Conservation (phyloP, 2,797 vertebrate genomes). For the Gadopsis bispinosus region DNA sequence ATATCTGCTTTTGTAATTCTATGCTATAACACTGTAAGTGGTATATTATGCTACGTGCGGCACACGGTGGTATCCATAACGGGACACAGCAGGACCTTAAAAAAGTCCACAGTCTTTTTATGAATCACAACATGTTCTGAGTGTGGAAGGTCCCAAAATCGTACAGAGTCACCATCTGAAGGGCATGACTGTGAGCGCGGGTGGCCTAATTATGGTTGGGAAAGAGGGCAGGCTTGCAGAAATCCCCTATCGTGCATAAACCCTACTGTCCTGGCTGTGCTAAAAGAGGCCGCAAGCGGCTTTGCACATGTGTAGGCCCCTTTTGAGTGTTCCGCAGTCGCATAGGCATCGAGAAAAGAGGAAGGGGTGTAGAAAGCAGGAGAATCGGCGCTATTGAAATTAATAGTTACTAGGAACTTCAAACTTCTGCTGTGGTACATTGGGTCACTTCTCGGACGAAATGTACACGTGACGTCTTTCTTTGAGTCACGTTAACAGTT, state of each 20-base stretch:
- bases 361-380: constrained; percentile 46
- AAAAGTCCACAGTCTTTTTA: constrained; percentile 1
- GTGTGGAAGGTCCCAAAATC: constrained; percentile 55
- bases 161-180: constrained; percentile 56
- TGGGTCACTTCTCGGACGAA: constrained; percentile 13
- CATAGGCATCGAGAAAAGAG: constrained; percentile 60
- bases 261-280: constrained; percentile 71
- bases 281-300: constrained; percentile 74
- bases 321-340: constrained; percentile 47
- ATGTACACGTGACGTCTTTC: background rate
- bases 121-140: constrained; percentile 50
- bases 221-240: constrained; percentile 73
- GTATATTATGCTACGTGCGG: background rate
- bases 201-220: constrained; percentile 83
- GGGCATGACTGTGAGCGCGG: constrained; percentile 80
- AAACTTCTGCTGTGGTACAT: constrained; percentile 17
- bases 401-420: constrained; percentile 40
- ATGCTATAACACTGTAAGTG: background rate
- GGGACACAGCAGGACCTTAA: background rate
- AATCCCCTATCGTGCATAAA: constrained; percentile 78
- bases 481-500: background rate
- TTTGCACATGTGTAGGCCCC: constrained; percentile 62
- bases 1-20: background rate
- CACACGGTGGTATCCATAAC: background rate
- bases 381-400: constrained; percentile 53